Evolutionary conservation across 30 jellyfish, hydroid and myxozoan species (phyloP), one percentile per base, ranked within the genome.

Genomic region (Clytia hemisphaerica): DNA sequence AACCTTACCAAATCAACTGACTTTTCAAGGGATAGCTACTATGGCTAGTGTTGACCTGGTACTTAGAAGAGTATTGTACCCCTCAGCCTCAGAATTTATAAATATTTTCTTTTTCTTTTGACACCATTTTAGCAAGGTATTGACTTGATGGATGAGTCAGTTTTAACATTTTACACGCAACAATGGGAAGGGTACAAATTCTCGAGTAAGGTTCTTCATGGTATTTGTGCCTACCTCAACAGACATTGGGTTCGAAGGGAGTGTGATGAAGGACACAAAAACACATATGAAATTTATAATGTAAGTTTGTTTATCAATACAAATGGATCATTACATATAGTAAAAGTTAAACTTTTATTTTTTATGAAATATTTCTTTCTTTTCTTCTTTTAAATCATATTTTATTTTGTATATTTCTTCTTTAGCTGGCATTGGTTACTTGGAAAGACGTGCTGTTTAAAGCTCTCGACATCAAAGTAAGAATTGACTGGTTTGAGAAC

Each of bases 181-280:
- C 98, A 90, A 51, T 90, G 98, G 98, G 98, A 90, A 66, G 98
- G 98, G 36, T 90, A 82, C 75, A 83, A 90, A 44, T 90, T 90
- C 66, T 90, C 98, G 24, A 79, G 95, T 57, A 90, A 80, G 76
- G 98, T 90, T 19, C 93, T 90, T 67, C 91, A 90, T 82, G 98
- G 98, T 3, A 90, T 90, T 12, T 90, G 98, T 67, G 72, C 93
- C 7, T 90, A 90, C 62, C 73, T 90, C 38, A 90, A 90, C 67
- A 46, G 98, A 37, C 98, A 90, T 69, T 90, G 98, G 98, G 94
- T 90, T 15, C 58, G 85, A 82, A 75, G 98, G 60, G 98, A 90
- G 77, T 90, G 98, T 51, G 98, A 83, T 26, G 98, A 90, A 54
- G 98, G 98, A 12, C 77, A 95, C 36, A 90, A 90, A 50, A 87